A percentile compares a stretch with the other conserved stretches of the same genome.
Conservation (phyloP, 2,888 invertebrate genomes). For the Stratiomys singularior region DNA sequence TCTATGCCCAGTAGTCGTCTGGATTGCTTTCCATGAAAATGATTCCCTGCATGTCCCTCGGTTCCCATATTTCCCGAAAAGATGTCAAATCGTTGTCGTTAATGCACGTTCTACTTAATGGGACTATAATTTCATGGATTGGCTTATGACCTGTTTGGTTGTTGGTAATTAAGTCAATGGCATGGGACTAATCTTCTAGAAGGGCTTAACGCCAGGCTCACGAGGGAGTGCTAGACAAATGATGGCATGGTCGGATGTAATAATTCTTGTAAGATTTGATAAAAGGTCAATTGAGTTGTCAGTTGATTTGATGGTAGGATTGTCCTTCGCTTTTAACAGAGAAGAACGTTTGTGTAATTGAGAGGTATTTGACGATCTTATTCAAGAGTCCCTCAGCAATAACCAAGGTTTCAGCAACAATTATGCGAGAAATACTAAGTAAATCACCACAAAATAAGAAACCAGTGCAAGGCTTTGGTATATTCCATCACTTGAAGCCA, state of each 20-base stretch:
- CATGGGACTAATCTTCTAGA: background rate
- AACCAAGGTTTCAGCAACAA: too few relatives aligned
- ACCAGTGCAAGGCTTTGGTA: too few relatives aligned
- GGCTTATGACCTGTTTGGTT: slow-evolving; percentile 30
- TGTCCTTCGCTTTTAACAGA: too few relatives aligned
- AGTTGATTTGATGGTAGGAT: too few relatives aligned
- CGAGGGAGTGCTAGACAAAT: background rate
- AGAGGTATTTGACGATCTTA: too few relatives aligned
- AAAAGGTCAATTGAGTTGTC: background rate
- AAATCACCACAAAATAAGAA: too few relatives aligned
- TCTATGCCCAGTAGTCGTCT: background rate
- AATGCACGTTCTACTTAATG: slow-evolving; percentile 18
- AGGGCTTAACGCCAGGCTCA: background rate
- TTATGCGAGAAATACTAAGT: too few relatives aligned
- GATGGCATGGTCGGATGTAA: background rate
- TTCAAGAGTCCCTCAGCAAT: too few relatives aligned
- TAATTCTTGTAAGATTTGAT: slow-evolving; percentile 3
- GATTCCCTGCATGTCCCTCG: background rate
- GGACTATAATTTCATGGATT: slow-evolving; percentile 28
- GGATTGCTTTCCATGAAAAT: background rate
- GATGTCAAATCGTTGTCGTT: background rate
- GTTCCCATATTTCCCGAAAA: slow-evolving; percentile 1
- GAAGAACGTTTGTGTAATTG: too few relatives aligned
- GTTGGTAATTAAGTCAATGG: slow-evolving; percentile 22
- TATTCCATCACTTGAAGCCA: too few relatives aligned